Evolutionary conservation across 37 sponge, comb jelly and placozoan species (phyloP).

Genomic region (Axinella damicornis): DNA sequence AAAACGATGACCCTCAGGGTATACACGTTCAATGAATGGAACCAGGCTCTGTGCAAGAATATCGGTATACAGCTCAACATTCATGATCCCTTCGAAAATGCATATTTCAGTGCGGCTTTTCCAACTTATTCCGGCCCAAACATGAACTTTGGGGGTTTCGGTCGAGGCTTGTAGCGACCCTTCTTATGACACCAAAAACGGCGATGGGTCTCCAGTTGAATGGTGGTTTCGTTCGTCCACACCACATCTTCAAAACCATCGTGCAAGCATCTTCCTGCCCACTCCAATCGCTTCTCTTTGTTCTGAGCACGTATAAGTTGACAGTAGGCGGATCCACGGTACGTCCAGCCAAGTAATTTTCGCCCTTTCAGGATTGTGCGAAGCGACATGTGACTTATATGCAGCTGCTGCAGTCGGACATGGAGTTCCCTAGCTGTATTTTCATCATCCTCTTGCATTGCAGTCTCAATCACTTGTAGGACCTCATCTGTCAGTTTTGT

Average conservation of each 20-base stretch:
- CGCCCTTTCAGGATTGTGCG: conserved; percentile 1
- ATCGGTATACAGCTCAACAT: conserved; percentile 19
- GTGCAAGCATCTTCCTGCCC: background rate
- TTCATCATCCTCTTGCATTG: conserved; percentile 34
- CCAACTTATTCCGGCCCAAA: conserved; percentile 54
- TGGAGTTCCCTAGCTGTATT: conserved; percentile 23
- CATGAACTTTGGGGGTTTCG: background rate
- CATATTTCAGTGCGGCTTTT: conserved; percentile 11
- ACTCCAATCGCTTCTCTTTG: conserved; percentile 23
- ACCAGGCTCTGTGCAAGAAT: conserved; percentile 18
- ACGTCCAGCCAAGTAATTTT: conserved; percentile 20
- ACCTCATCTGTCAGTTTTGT: conserved; percentile 10
- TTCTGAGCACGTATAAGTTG: conserved; percentile 30
- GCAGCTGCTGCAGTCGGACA: background rate
- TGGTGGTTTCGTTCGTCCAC: conserved; percentile 24
- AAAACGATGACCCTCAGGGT: conserved; percentile 30
- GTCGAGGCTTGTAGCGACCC: background rate
- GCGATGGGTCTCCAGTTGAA: conserved; percentile 38
- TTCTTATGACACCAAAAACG: conserved; percentile 16
- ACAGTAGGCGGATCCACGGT: conserved; percentile 29
- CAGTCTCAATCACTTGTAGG: background rate
- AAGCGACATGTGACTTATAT: background rate
- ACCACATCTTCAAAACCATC: conserved; percentile 22
- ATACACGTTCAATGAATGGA: conserved; percentile 35
- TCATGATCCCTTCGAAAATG: conserved; percentile 56